These are phyloP conservation scores for Pampus argenteus DNA, from an alignment of 2,797 vertebrate species.

Conservation along the genomic window DNA sequence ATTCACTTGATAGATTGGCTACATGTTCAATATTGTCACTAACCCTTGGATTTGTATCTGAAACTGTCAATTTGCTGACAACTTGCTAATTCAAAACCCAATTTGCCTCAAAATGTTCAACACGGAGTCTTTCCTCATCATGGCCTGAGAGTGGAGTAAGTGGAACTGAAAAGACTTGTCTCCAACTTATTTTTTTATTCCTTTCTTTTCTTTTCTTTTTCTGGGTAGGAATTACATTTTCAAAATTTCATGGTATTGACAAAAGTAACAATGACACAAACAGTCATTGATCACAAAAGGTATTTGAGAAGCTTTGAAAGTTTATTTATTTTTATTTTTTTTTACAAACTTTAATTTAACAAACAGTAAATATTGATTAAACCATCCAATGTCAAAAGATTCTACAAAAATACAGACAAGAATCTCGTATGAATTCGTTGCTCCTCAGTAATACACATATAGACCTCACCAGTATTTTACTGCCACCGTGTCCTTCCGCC, in stretches of 20 bases:
- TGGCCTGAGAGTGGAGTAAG: neutral
- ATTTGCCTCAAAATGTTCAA: neutral
- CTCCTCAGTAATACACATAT: neutral
- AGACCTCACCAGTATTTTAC: neutral
- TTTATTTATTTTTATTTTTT: too few relatives aligned
- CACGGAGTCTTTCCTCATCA: neutral
- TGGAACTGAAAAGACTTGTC: neutral
- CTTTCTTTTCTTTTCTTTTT: neutral
- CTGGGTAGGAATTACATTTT: neutral
- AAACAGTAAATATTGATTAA: neutral
- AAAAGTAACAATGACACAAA: neutral
- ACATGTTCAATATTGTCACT: neutral
- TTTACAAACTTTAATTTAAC: neutral
- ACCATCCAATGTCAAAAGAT: neutral
- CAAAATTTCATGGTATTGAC: neutral
- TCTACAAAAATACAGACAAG: neutral
- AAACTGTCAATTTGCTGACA: neutral
- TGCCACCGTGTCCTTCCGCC: neutral
- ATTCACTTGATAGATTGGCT: slow-evolving; percentile 9
- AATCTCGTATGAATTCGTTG: neutral
- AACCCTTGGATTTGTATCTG: slow-evolving; percentile 4
- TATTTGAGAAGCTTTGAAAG: neutral
- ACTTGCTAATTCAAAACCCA: neutral
- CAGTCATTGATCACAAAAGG: neutral
- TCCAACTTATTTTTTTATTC: neutral